These are phyloP conservation scores for Anoncus sp. DNA, from an alignment of 2,888 invertebrate species.

Conservation along the genomic window DNA sequence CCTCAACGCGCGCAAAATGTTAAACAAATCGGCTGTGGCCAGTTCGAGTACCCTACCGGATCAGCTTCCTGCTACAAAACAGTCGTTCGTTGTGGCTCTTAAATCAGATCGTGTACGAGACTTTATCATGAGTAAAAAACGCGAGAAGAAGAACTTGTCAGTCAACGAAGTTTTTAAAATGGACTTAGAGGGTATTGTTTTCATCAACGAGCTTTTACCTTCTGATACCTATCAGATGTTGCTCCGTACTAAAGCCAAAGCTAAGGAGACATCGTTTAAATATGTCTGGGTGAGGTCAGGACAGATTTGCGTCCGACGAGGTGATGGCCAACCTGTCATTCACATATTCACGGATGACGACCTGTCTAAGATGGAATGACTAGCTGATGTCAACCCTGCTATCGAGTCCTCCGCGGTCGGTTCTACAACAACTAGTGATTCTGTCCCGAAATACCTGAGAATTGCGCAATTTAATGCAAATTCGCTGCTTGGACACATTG, in stretches of 20 bases:
- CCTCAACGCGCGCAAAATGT: background rate
- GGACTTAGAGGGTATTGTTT: no score
- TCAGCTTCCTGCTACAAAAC: background rate
- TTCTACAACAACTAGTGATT: background rate
- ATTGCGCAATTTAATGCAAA: no score
- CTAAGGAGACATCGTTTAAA: no score
- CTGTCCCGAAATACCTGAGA: no score
- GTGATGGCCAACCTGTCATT: background rate
- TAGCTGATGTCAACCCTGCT: background rate
- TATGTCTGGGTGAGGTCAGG: background rate
- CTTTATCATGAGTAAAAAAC: conserved; percentile 2
- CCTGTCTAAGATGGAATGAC: background rate
- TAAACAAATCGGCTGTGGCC: background rate
- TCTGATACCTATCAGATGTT: no score
- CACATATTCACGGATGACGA: background rate
- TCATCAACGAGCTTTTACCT: no score
- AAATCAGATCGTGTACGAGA: background rate
- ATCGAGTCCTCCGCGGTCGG: background rate
- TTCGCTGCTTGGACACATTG: background rate
- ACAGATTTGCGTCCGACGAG: background rate
- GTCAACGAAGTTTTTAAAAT: no score
- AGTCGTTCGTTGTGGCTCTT: background rate
- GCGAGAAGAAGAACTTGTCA: background rate
- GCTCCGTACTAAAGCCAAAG: no score
- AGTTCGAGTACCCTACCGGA: background rate